Conservation (phyloP, 2,113 vertebrate species). For the Maccullochella peelii region DNA sequence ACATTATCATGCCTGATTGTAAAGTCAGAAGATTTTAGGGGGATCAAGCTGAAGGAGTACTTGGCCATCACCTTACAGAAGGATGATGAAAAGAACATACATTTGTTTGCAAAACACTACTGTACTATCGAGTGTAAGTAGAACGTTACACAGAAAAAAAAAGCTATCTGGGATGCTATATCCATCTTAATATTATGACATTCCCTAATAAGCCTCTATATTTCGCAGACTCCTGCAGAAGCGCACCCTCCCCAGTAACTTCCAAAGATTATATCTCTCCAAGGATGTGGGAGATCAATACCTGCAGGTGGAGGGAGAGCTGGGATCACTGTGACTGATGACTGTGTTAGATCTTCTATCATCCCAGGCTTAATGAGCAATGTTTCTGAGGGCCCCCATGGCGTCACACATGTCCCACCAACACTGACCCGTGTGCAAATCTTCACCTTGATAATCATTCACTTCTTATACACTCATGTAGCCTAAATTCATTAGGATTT, state of each 20-base stretch:
- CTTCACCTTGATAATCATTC: slow-evolving; percentile 14
- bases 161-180: neutral
- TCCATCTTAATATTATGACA: neutral
- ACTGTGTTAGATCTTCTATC: slow-evolving; percentile 21
- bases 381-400: neutral
- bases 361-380: slow-evolving; percentile 58
- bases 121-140: neutral
- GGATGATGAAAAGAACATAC: neutral
- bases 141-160: neutral
- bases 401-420: neutral
- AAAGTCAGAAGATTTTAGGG: neutral
- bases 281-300: slow-evolving; percentile 59
- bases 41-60: neutral
- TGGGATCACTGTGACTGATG: slow-evolving; percentile 60
- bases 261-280: slow-evolving; percentile 16
- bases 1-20: neutral
- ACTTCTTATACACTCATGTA: neutral
- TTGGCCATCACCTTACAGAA: neutral
- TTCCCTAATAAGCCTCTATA: slow-evolving; percentile 1
- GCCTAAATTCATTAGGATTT: neutral
- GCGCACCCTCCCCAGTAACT: neutral
- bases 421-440: slow-evolving; percentile 14
- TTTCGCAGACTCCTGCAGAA: slow-evolving; percentile 39
- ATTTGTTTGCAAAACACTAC: neutral
- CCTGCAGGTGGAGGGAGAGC: slow-evolving; percentile 3